Conservation (phyloP, 2,797 vertebrate genomes). For the Hoplostethus atlanticus region DNA sequence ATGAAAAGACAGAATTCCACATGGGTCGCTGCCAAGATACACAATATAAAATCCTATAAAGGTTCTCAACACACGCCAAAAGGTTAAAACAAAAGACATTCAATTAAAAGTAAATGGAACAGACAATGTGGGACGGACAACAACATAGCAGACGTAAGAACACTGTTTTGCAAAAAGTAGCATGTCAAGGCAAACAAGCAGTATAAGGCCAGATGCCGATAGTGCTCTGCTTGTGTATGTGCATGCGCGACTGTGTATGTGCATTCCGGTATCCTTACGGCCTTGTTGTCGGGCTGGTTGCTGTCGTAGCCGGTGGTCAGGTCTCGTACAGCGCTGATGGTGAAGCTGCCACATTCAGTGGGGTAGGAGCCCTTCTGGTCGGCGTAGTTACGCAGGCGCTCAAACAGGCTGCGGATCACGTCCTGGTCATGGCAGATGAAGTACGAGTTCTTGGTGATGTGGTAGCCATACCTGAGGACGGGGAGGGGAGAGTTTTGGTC, state of each 20-base stretch:
- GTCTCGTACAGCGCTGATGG: slow-evolving; percentile 90
- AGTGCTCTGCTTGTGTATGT: not conserved
- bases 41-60: not conserved
- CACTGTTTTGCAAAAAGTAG: too few species aligned
- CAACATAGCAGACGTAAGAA: too few species aligned
- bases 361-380: slow-evolving; percentile 89
- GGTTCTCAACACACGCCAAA: too few species aligned
- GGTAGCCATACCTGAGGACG: slow-evolving; percentile 92
- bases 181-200: not conserved
- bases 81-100: too few species aligned
- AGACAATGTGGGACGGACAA: too few species aligned
- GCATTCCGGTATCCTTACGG: slow-evolving; percentile 82
- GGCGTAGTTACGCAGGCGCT: slow-evolving; percentile 89
- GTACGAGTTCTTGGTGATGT: slow-evolving; percentile 95
- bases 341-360: slow-evolving; percentile 89
- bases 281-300: slow-evolving; percentile 90
- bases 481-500: not conserved
- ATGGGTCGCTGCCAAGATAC: not conserved
- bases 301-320: slow-evolving; percentile 95
- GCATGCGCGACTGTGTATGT: not conserved
- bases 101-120: too few species aligned
- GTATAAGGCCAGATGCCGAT: not conserved
- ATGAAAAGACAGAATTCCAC: too few species aligned
- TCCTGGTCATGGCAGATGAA: slow-evolving; percentile 95
- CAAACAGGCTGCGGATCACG: slow-evolving; percentile 90